Base-by-base conservation (phyloP, 1,140 invertebrate genomes). In the Pantala flavescens region DNA sequence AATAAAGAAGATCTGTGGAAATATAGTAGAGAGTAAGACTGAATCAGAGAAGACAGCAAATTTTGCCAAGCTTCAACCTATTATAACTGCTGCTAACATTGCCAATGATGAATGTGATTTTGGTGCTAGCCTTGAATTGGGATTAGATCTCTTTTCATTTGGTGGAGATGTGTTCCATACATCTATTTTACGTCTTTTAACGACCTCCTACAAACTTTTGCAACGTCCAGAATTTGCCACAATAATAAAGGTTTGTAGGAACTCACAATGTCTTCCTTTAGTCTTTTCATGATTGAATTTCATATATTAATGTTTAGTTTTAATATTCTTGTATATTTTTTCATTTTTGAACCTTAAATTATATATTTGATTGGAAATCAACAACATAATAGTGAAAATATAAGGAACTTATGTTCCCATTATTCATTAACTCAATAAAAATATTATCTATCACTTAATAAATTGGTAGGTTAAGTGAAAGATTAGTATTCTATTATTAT, bases 21-120 rank as follows among this genome's bases (percentile, higher is more conserved):
- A 87, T 77, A 85, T 96, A 16, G 81, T 85, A 36, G 85, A 89
- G 24, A 86, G 88, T 43, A 83, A 84, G 78, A 83, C 81, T 12
- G 84, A 89, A 73, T 79, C 81, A n/a, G 88, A 91, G 72, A 80
- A 84, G 75, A 88, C 87, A 78, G 85, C 84, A 79, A 77, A 82
- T 84, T 76, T 84, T 89, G 76, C 88, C 84, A 75, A 89, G 11
- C 80, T 97, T 5, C 90, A 95, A 77, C 90, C 91, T 77, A 82
- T 95, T 11, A 87, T 95, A 28, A 93, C 90, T 49, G 88, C 88
- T 78, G 89, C 93, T 10, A 93, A 89, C 79, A 96, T 96, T 82
- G 94, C 95, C 0, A 90, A 92, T 76, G 96, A 98, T 82, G 96
- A 98, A 82, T 95, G 93, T 81, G 96, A 98, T 82, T 97, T 96